Evolutionary conservation across 2,888 invertebrate genomes (phyloP), one percentile per base, ranked within the genome.

Genomic region (Andricus quercusramuli): DNA sequence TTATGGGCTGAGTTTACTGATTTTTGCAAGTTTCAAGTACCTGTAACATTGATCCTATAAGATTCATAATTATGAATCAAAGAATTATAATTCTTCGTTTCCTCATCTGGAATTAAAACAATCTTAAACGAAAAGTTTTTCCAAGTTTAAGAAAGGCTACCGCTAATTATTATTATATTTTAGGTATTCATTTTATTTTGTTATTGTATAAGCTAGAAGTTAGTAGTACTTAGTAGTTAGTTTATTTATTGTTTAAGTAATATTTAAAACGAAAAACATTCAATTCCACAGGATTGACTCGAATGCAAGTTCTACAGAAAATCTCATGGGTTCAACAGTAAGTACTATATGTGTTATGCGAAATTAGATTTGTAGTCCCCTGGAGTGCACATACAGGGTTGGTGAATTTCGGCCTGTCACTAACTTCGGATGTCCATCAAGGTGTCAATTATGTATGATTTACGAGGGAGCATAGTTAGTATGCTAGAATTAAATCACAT

Each of bases 401-500:
- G 20, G 74, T 32, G 74, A 56, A 74, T 74, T 74, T 32, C 74
- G 47, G 62, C 70, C 56, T 79, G 25, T 59, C 70, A 70, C 41
- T 70, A 56, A 68, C 25, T 65, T 47, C 65, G 44, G 11, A 79
- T 59, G 62, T 59, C 70, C 32, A 74, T 79, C 68, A 47, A 74
- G 62, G 17, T 70, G 62, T n/a, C 70, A 76, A 79, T 79, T 76
- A 79, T 66, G 37, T 56, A 65, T 13, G 51, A 70, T 51, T 51
- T 56, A 74, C n/a, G 56, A 74, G 70, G 32, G 70, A 70, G 51
- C 51, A 70, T 70, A 47, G 47, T 29, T 22, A 22, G 37, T 41
- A 41, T 41, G 13, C 13, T 47, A 47, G 17, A 47, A 17, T 17
- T 47, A 5, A 47, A 47, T 51, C 6, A 51, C 20, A 51, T 17